Evolutionary conservation across 2,797 vertebrate species (phyloP), one percentile per base, ranked within the genome.

Genomic region (Hydrolagus colliei): DNA sequence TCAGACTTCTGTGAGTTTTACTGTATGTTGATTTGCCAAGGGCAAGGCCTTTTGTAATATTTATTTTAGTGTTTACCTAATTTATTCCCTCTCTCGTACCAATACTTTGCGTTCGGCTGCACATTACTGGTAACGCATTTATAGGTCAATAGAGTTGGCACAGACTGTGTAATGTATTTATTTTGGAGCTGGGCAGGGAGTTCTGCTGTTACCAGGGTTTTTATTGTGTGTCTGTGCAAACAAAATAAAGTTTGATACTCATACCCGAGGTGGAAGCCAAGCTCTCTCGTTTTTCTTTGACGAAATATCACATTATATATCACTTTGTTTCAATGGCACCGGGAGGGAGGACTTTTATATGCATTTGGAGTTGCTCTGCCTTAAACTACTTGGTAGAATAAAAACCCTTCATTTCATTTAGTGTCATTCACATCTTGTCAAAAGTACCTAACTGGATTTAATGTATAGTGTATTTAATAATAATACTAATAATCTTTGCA

Each of bases 201-300:
- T 68, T 84, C 11, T n/a, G 32, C 68, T 84, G 32, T 52, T 52
- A 52, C 41, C 79, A 71, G 79, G 32, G 68, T 71, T 84, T 84
- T 68, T 52, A 84, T 16, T 84, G 41, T 76, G 35, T 35, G 9
- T 10, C n/a, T 68, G 27, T 71, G 14, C 32, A 14, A 71, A 71
- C 68, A 11, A 84, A 84, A 68, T 84, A 52, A 84, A 84, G 32
- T 84, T 84, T 84, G 32, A 68, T 67, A 68, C 16, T 82, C 14
- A 16, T 14, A 35, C 20, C 4, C 9, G 20, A 12, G 52, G 41
- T 52, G 52, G n/a, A 52, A 11, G 9, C 59, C 9, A 20, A 14
- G 11, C 13, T 1, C 13, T 74, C 8, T 7, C 35, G 4, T 74
- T 74, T 74, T 22, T 74, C 35, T 74, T 6, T 73, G 4, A 27